Percentiles rank a stretch among this genome's conserved stretches.
Evolutionary conservation across 2,888 invertebrate genomes (phyloP).

Genomic region (Hylaea fasciaria): DNA sequence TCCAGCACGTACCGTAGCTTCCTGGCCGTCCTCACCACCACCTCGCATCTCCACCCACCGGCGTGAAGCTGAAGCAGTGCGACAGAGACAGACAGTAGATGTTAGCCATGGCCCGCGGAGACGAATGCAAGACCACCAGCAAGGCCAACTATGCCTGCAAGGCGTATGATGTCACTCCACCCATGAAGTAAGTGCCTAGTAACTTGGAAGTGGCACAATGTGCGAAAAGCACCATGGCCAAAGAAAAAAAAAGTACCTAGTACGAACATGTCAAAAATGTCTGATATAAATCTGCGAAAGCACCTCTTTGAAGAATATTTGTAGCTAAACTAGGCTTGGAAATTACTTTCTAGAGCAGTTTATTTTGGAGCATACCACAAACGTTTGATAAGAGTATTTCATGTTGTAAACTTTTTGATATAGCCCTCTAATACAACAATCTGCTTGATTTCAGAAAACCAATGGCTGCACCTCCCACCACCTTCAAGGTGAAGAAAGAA

Average conservation of each 20-base stretch:
- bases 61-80: conserved; percentile 58
- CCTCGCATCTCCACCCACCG: conserved; percentile 63
- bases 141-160: conserved; percentile 77
- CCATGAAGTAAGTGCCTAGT: conserved; percentile 77
- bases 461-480: conserved; percentile 55
- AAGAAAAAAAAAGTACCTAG: too few relatives aligned
- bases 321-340: too few relatives aligned
- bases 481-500: conserved; percentile 67
- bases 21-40: conserved; percentile 44
- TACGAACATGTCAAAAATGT: too few relatives aligned
- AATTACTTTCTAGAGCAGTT: too few relatives aligned
- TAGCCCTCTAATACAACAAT: not conserved
- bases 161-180: conserved; percentile 70
- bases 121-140: conserved; percentile 77
- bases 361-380: too few relatives aligned
- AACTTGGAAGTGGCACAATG: too few relatives aligned
- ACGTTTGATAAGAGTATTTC: too few relatives aligned
- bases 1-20: conserved; percentile 94
- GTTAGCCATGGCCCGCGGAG: conserved; percentile 79
- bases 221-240: too few relatives aligned
- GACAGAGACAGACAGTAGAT: conserved; percentile 51
- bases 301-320: too few relatives aligned
- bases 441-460: conserved; percentile 63
- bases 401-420: too few relatives aligned
- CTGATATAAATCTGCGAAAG: too few relatives aligned